Percentiles rank a stretch among this genome's conserved stretches.
Evolutionary conservation across 2,888 invertebrate genomes (phyloP).

Genomic region (Iselma pallidipennis): DNA sequence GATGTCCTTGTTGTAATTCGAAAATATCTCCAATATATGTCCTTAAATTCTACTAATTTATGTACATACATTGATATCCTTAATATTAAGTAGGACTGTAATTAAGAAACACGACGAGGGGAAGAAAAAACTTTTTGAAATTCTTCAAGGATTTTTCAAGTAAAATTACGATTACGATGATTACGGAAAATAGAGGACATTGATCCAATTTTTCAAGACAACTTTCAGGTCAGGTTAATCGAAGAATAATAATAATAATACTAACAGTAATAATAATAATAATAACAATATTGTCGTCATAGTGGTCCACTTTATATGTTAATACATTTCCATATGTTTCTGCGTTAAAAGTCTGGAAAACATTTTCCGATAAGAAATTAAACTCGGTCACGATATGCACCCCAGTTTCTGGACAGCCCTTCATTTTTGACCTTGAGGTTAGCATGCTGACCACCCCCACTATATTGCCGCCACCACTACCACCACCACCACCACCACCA

Average conservation of each 20-base stretch:
- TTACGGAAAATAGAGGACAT: not conserved
- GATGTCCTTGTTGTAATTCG: not conserved
- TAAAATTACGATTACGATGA: not conserved
- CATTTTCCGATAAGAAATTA: constrained; percentile 30
- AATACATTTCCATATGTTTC: constrained; percentile 4
- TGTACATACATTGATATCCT: not conserved
- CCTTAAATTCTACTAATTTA: not conserved
- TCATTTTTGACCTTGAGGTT: constrained; percentile 45
- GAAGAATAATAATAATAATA: not conserved
- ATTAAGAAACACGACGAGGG: not conserved
- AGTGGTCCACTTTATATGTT: constrained; percentile 17
- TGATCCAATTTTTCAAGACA: not conserved
- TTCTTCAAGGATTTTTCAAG: not conserved
- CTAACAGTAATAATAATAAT: not conserved
- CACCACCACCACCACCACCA: constrained; percentile 24
- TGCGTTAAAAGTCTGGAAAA: constrained; percentile 12
- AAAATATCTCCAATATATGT: not conserved
- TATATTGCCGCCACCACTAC: constrained; percentile 17
- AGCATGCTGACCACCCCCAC: constrained; percentile 11
- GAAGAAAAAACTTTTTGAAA: not conserved
- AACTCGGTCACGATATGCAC: constrained; percentile 36
- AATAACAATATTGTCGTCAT: not conserved
- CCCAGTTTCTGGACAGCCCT: constrained; percentile 30
- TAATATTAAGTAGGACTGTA: not conserved
- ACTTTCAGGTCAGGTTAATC: not conserved